Percentiles rank a stretch among this genome's conserved stretches.
Conservation (phyloP, 2,888 invertebrate genomes). For the Heteropelma amictum region DNA sequence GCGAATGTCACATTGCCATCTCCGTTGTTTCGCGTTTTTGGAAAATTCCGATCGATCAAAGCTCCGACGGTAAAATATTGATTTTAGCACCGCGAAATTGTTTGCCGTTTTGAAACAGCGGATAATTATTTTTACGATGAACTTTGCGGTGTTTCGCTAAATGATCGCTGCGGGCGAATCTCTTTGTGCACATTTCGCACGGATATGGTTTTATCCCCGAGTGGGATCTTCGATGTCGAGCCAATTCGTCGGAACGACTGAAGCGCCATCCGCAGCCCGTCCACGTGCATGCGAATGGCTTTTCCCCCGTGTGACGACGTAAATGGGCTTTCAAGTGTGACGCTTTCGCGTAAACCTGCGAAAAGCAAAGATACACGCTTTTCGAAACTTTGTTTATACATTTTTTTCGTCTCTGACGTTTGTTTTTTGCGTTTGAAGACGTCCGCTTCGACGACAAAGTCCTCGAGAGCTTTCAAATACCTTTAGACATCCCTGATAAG, state of each 20-base stretch:
- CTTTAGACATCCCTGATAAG: conserved; percentile 76
- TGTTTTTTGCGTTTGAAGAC: neutral
- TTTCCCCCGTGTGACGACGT: conserved; percentile 90
- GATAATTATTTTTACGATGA: conserved; percentile 82
- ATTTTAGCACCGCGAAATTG: conserved; percentile 68
- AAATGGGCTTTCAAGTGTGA: conserved; percentile 94
- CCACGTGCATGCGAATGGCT: conserved; percentile 87
- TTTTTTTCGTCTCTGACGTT: neutral
- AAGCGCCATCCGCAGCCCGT: conserved; percentile 94
- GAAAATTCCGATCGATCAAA: conserved; percentile 55
- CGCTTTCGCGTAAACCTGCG: conserved; percentile 92
- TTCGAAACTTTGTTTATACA: neutral
- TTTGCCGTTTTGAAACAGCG: conserved; percentile 68
- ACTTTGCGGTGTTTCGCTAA: conserved; percentile 94
- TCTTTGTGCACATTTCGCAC: conserved; percentile 92
- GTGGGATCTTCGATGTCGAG: conserved; percentile 95
- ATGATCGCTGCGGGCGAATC: conserved; percentile 96
- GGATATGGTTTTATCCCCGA: conserved; percentile 96
- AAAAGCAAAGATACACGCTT: no score
- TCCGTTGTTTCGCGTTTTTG: neutral
- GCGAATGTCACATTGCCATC: conserved; percentile 8
- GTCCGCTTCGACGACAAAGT: neutral
- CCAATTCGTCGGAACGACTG: conserved; percentile 95
- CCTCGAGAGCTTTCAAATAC: conserved; percentile 53
- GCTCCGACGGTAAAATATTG: conserved; percentile 65